These are phyloP conservation scores for Anas platyrhynchos DNA, from an alignment of 2,113 vertebrate species.

Conservation along the genomic window DNA sequence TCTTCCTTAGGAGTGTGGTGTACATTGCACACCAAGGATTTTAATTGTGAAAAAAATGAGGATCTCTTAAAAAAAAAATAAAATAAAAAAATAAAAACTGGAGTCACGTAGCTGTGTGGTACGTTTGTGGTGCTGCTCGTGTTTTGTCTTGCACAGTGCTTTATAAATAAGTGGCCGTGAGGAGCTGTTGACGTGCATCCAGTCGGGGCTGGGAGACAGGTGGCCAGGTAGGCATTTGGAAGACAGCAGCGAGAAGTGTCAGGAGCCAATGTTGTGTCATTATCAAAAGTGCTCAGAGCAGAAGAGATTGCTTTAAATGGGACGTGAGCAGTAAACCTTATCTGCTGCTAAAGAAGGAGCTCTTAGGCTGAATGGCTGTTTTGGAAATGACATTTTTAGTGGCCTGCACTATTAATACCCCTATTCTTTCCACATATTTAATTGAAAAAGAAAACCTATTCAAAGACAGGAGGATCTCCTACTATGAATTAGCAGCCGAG, in stretches of 20 bases:
- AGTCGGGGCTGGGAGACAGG: neutral
- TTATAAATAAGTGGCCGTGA: accelerated
- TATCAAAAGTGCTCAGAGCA: neutral
- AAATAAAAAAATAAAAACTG: no score
- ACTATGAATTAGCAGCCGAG: neutral
- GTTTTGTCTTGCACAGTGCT: neutral
- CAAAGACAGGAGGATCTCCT: neutral
- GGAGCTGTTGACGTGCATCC: neutral
- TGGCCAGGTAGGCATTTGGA: accelerated
- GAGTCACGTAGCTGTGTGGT: accelerated
- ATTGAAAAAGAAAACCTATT: neutral
- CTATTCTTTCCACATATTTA: neutral
- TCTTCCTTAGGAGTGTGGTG: neutral
- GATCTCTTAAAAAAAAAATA: neutral
- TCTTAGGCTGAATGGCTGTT: neutral
- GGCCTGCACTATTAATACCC: neutral
- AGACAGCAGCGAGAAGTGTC: accelerated
- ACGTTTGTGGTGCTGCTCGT: accelerated
- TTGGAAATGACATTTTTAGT: neutral
- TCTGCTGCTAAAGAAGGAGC: neutral
- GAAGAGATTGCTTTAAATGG: neutral
- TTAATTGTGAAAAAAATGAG: no score
- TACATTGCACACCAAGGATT: neutral
- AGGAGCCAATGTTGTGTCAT: neutral
- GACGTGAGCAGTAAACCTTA: neutral